Base-by-base conservation (phyloP, 2,113 vertebrate genomes). In the Lucifuga dentata region DNA sequence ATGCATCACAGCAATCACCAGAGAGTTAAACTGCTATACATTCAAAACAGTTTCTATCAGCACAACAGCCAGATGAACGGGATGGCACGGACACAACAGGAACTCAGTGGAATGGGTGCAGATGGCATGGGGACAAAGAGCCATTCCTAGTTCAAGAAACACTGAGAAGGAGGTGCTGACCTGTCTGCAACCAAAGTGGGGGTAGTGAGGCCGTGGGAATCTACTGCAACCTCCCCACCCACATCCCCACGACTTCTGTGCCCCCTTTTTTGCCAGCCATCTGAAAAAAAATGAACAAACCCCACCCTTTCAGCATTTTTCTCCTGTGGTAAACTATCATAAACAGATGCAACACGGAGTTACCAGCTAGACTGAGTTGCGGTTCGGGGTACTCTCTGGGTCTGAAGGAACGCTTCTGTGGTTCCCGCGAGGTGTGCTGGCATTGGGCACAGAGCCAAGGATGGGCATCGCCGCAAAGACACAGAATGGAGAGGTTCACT, bases 1-100 rank as follows among this genome's bases (percentile, higher is more conserved):
- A 93, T 95, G 95, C 93, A 92, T 94, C 92, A 91, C 88, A 91
- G 93, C 93, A 94, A 93, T 93, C 93, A 92, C 92, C 89, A 91
- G 91, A 93, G 94, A 94, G 94, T 95, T 95, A 90, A 93, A 94
- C 93, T 94, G 90, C 66, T 92, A 81, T 78, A 83, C 75, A 53
- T 75, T 89, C 62, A 70, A 62, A 80, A 91, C 90, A 88, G 89
- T 90, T 91, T 94, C 91, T 88, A 93, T 91, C 81, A 86, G 78
- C 92, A 92, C 91, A 88, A 91, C 90, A 94, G 90, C 89, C 88
- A 86, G 91, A 93, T 88, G 78, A 93, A 92, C 89, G 89, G 95
- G 93, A 91, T 96, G 93, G 93, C 95, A 96, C 90, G 88, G 92
- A 94, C 88, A 95, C 92, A 92, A 92, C 93, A 95, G 92, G 93